Percentiles rank a stretch among this genome's conserved stretches.
phyloP scores from a whole-genome alignment of 2,113 vertebrate species.

The Cebidichthys violaceus region DNA sequence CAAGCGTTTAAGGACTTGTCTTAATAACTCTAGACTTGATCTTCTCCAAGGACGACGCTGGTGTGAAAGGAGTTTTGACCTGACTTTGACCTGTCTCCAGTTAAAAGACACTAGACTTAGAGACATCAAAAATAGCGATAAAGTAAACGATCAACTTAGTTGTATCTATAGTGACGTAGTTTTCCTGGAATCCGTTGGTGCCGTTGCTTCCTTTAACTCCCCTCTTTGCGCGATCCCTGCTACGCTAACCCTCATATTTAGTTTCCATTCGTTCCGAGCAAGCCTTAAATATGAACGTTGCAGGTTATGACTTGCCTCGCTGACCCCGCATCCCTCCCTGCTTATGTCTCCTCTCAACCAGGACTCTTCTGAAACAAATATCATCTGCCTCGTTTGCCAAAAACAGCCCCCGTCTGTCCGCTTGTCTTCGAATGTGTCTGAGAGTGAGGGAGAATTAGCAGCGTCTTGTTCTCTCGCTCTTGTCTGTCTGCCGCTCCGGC shows the following conservation, averaged over 20 bases:
- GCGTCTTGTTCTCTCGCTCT: constrained; percentile 62
- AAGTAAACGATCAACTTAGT: background rate
- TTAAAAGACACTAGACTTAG: background rate
- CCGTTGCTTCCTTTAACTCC: background rate
- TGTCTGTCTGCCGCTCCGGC: constrained; percentile 45
- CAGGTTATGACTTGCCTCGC: background rate
- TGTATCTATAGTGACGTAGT: background rate
- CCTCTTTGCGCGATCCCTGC: background rate
- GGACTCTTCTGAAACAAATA: constrained; percentile 26
- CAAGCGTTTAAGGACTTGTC: too few relatives aligned
- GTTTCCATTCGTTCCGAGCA: background rate
- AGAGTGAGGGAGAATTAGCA: constrained; percentile 60
- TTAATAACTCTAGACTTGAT: too few relatives aligned
- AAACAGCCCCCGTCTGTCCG: constrained; percentile 33
- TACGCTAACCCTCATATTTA: background rate
- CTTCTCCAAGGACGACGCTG: background rate
- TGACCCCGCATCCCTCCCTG: background rate
- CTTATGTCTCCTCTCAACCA: background rate
- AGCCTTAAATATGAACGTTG: background rate
- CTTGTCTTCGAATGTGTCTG: constrained; percentile 11
- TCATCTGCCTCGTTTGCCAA: constrained; percentile 3
- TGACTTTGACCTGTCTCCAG: background rate
- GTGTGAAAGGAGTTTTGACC: background rate
- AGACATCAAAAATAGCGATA: background rate
- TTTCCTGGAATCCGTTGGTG: background rate